Percentiles rank a stretch among this genome's conserved stretches.
Evolutionary conservation across 2,113 vertebrate species (phyloP).

Genomic region (Gymnarchus niloticus): DNA sequence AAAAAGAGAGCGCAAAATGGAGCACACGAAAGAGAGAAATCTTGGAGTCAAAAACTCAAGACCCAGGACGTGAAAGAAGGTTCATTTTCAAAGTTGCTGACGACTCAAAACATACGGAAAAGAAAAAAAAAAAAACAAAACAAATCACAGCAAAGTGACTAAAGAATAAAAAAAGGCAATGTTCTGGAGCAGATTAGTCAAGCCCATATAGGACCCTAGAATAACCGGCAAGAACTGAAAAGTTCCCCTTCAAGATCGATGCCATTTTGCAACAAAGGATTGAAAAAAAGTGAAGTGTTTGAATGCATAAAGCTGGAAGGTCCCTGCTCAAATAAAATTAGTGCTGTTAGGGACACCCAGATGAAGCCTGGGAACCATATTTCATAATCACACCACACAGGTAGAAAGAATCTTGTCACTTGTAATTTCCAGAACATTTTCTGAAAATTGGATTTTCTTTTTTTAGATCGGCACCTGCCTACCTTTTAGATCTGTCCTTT

Average conservation of each 20-base stretch:
- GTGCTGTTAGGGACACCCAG: not conserved
- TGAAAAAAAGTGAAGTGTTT: not conserved
- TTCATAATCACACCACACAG: not conserved
- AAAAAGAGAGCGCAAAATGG: not conserved
- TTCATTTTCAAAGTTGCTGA: not conserved
- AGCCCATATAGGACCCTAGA: not conserved
- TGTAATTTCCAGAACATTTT: too few species aligned
- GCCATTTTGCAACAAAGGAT: not conserved
- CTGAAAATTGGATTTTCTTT: not conserved
- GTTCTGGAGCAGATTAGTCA: not conserved
- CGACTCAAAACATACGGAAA: not conserved
- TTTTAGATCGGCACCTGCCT: not conserved
- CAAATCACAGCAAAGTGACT: not conserved
- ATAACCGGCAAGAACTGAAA: not conserved
- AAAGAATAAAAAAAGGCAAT: not conserved
- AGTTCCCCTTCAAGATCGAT: too few species aligned
- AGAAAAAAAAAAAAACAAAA: too few species aligned
- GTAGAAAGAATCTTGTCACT: too few species aligned
- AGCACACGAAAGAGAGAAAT: not conserved
- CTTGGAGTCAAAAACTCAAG: too few species aligned
- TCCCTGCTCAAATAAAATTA: not conserved
- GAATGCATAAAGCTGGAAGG: not conserved
- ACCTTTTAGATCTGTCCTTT: not conserved
- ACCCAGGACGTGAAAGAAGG: not conserved
- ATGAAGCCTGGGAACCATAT: not conserved